Percentiles rank a stretch among this genome's conserved stretches.
Evolutionary conservation across 2,113 vertebrate species (phyloP).

Genomic region (Tricholaema leucomelas): DNA sequence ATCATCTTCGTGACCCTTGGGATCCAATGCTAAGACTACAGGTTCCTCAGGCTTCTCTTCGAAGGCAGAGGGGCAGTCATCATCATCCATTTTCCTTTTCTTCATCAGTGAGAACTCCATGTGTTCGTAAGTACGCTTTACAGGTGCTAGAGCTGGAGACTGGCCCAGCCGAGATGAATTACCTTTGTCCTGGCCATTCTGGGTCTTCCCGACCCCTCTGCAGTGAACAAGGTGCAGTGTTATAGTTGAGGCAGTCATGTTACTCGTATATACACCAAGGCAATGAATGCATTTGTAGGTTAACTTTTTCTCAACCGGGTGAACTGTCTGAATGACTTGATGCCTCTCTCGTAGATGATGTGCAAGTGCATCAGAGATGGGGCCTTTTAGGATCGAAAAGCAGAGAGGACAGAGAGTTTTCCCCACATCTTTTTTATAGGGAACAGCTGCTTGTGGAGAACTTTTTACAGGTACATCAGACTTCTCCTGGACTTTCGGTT

Average conservation of each 20-base stretch:
- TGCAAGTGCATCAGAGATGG: slow-evolving; percentile 94
- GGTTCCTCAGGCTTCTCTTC: slow-evolving; percentile 92
- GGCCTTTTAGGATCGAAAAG: slow-evolving; percentile 97
- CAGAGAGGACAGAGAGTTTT: slow-evolving; percentile 98
- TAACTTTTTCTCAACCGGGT: slow-evolving; percentile 97
- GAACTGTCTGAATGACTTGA: slow-evolving; percentile 97
- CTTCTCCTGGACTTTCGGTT: slow-evolving; percentile 84
- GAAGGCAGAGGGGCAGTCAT: slow-evolving; percentile 77
- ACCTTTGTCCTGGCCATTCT: slow-evolving; percentile 91
- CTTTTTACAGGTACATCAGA: slow-evolving; percentile 81
- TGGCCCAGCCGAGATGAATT: slow-evolving; percentile 81
- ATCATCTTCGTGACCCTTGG: slow-evolving; percentile 92
- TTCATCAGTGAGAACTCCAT: slow-evolving; percentile 85
- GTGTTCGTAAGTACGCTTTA: slow-evolving; percentile 86
- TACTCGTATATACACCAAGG: slow-evolving; percentile 96
- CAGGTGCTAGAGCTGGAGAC: slow-evolving; percentile 75
- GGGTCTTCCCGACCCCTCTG: slow-evolving; percentile 93
- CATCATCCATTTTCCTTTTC: slow-evolving; percentile 82
- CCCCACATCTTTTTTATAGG: slow-evolving; percentile 96
- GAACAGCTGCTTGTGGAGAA: slow-evolving; percentile 88
- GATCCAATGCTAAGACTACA: slow-evolving; percentile 89
- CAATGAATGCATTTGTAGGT: slow-evolving; percentile 99
- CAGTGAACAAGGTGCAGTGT: slow-evolving; percentile 96
- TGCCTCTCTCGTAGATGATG: slow-evolving; percentile 95
- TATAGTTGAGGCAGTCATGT: slow-evolving; percentile 98